Evolutionary conservation across 2,888 invertebrate species (phyloP), one percentile per base, ranked within the genome.

Genomic region (Megastigmus dorsalis): DNA sequence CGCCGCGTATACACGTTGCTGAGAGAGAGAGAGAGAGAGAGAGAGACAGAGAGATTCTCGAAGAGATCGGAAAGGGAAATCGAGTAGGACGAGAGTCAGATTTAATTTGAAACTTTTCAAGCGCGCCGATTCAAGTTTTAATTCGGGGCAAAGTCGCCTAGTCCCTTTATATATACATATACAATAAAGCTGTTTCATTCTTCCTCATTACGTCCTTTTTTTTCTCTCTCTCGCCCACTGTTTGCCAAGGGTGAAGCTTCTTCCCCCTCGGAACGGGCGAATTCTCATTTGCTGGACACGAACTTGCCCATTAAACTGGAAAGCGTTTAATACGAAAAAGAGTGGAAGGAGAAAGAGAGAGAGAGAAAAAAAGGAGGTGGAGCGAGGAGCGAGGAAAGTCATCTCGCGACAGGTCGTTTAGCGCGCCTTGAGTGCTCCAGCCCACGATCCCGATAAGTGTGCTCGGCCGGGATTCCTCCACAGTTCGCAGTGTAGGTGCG

Each of bases 31-130:
- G 28, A 30, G 15, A 43, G n/a, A 28, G 28, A 26, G 23, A 23
- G 28, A 36, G 9, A 2, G 26, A 41, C 5, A 10, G 28, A 7
- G 10, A 10, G 33, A 5, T 18, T 15, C 1, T 20, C 18, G 33
- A 7, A 50, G 23, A 0, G 28, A 23, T 45, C 26, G 9, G 26
- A 6, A 59, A 69, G 38, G 36, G 2, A 15, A 2, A 23, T 4
- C 4, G 23, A 6, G 57, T 2, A 7, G 10, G 63, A 15, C n/a
- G 20, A 23, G 26, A 48, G 26, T 45, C 55, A 54, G 63, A 75
- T 75, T 71, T 63, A 62, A 72, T 75, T 72, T 38, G 52, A 68
- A 75, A 72, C 72, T 75, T 75, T 63, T 72, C 63, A 45, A 68
- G 54, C 38, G 54, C 38, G 36, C 10, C 63, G 33, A 72, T 75